phyloP scores from a whole-genome alignment of 2,113 vertebrate species.

The Echinops telfairi region DNA sequence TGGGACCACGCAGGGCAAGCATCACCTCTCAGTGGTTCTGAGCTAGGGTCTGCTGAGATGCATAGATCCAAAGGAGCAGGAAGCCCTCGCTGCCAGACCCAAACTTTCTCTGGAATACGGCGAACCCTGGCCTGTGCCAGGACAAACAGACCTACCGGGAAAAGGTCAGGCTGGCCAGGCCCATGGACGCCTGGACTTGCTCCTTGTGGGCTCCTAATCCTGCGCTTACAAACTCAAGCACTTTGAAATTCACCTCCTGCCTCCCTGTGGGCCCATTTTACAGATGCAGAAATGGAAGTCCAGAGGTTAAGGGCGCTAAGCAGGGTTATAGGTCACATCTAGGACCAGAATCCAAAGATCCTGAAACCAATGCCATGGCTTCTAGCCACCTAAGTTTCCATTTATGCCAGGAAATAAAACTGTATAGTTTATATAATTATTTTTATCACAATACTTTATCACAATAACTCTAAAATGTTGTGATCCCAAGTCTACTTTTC shows the following conservation, averaged over 20 bases:
- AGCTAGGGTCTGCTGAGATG: slow-evolving; percentile 25
- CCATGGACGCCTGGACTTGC: not conserved
- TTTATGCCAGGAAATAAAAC: not conserved
- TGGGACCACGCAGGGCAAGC: not conserved
- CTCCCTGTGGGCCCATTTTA: not conserved
- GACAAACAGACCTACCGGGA: not conserved
- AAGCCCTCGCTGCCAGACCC: not conserved
- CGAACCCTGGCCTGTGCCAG: not conserved
- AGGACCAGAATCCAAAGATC: not conserved
- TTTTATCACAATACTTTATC: too few species aligned
- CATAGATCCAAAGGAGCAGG: not conserved
- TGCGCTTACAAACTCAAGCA: not conserved
- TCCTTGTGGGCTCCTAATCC: not conserved
- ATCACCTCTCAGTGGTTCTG: not conserved
- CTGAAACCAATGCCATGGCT: not conserved
- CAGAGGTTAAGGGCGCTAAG: not conserved
- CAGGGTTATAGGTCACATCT: not conserved
- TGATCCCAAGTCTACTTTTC: not conserved
- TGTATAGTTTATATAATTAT: too few species aligned
- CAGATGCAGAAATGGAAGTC: not conserved
- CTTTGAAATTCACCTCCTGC: not conserved
- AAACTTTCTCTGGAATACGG: not conserved
- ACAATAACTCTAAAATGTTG: too few species aligned
- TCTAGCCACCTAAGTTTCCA: not conserved
- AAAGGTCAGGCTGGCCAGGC: not conserved